These are phyloP conservation scores for Chrysemys picta DNA, from an alignment of 2,113 vertebrate species.

Conservation along the genomic window DNA sequence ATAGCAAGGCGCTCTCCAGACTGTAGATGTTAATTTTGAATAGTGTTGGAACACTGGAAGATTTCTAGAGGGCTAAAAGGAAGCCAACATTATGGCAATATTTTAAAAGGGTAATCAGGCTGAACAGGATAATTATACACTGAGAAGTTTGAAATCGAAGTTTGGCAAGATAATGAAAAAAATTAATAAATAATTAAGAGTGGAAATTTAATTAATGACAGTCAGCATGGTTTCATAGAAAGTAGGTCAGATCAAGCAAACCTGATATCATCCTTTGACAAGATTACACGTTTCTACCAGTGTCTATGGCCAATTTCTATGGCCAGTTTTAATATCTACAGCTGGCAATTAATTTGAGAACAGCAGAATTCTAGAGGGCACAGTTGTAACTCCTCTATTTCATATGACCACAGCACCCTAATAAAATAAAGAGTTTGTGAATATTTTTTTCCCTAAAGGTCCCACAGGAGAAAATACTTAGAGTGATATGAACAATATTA, in stretches of 20 bases:
- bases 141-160: background rate
- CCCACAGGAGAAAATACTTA: constrained; percentile 35
- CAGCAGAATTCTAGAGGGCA: background rate
- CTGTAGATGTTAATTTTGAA: background rate
- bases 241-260: background rate
- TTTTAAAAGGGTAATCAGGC: background rate
- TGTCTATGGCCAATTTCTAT: background rate
- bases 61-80: background rate
- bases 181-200: background rate
- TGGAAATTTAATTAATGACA: background rate
- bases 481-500: constrained; percentile 28
- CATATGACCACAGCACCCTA: background rate
- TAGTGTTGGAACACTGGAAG: background rate
- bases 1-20: background rate
- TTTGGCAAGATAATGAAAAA: background rate
- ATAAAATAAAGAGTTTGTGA: constrained; percentile 29
- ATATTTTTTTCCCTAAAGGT: constrained; percentile 45
- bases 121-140: background rate
- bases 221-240: background rate
- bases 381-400: constrained; percentile 7
- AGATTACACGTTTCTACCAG: background rate
- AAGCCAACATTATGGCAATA: background rate
- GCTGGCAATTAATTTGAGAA: constrained; percentile 14
- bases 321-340: background rate
- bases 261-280: background rate